A percentile compares a stretch with the other conserved stretches of the same genome.
Conservation (phyloP, 2,797 vertebrate species). For the Pangasius djambal region DNA sequence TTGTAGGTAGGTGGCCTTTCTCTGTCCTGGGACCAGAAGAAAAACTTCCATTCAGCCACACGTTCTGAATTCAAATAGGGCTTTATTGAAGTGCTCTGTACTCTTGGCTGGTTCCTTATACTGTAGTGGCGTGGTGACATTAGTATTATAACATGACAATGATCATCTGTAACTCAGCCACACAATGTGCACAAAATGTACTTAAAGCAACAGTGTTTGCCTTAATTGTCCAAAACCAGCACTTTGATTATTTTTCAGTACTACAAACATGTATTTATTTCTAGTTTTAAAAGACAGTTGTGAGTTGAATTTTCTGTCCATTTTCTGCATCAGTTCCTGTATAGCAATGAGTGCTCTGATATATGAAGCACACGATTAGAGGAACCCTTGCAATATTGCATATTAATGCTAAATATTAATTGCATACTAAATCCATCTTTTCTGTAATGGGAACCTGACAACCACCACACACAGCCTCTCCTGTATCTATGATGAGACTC, state of each 20-base stretch:
- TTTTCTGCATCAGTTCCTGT: conserved; percentile 14
- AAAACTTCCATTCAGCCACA: conserved; percentile 42
- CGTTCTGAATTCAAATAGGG: conserved; percentile 40
- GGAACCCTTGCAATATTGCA: not conserved
- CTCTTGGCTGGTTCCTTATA: conserved; percentile 12
- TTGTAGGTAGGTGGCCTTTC: conserved; percentile 78
- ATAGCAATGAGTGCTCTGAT: not conserved
- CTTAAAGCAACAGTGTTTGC: conserved; percentile 33
- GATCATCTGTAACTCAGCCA: conserved; percentile 21
- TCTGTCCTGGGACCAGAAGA: conserved; percentile 69
- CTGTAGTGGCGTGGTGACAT: conserved; percentile 34
- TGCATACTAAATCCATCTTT: not conserved
- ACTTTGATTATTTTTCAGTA: conserved; percentile 1
- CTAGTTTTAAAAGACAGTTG: conserved; percentile 6
- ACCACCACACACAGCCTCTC: conserved; percentile 27
- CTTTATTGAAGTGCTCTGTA: conserved; percentile 31
- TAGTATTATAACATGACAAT: conserved; percentile 16
- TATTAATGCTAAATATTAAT: not conserved
- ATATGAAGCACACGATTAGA: not conserved
- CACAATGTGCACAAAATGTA: conserved; percentile 28
- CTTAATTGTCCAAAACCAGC: conserved; percentile 9
- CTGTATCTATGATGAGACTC: conserved; percentile 57
- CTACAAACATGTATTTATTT: conserved; percentile 9
- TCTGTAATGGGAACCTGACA: conserved; percentile 10
- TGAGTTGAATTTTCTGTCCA: not conserved